phyloP scores from a whole-genome alignment of 2,797 vertebrate species.

The Xenops minutus region DNA sequence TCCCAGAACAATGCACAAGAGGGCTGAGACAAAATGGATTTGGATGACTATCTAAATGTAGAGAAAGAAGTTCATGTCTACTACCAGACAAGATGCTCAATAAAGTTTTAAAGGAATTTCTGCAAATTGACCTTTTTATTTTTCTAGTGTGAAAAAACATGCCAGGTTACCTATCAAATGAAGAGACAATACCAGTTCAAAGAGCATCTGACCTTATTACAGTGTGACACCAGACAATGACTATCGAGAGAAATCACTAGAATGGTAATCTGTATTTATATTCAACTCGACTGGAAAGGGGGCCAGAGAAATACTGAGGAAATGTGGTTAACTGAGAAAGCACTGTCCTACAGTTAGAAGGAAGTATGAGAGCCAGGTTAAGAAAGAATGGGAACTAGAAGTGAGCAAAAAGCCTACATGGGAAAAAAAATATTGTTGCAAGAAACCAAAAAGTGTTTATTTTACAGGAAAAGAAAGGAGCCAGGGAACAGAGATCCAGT shows the following conservation, averaged over 20 bases:
- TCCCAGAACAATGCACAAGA: slow-evolving; percentile 37
- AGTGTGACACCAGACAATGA: not conserved
- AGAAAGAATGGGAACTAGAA: not conserved
- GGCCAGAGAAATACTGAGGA: not conserved
- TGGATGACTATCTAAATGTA: not conserved
- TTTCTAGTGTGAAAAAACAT: not conserved
- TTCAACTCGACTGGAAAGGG: not conserved
- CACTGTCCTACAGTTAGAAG: not conserved
- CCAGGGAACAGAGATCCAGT: not conserved
- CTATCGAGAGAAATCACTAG: not conserved
- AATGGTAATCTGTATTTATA: not conserved
- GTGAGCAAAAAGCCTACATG: not conserved
- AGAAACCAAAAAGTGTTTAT: not conserved
- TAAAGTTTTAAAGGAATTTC: slow-evolving; percentile 15
- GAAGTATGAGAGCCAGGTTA: not conserved
- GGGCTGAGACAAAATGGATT: slow-evolving; percentile 10
- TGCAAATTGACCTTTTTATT: not conserved
- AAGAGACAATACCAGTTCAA: not conserved
- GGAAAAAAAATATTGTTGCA: not conserved
- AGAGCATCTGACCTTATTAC: not conserved
- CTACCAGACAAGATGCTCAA: not conserved
- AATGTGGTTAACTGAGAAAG: slow-evolving; percentile 12
- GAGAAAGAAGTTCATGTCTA: not conserved
- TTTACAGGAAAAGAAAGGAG: not conserved
- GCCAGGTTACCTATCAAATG: not conserved